Conservation (phyloP, 1,140 invertebrate species). For the Drosophila sechellia region DNA sequence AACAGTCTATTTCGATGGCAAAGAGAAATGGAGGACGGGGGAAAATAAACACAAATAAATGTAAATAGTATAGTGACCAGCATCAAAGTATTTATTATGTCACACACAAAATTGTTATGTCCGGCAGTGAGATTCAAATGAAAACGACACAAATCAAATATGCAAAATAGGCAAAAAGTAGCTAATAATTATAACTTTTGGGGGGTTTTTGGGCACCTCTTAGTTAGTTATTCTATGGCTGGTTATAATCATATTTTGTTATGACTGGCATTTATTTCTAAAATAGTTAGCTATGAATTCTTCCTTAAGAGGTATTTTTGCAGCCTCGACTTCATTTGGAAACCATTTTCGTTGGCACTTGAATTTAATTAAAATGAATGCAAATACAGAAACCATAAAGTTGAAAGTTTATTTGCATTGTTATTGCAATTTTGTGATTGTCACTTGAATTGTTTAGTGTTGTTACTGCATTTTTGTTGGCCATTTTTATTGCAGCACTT, state of each 20-base stretch:
- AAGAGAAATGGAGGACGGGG: conserved; percentile 16
- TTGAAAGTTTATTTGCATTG: conserved; percentile 56
- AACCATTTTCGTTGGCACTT: conserved; percentile 34
- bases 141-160: conserved; percentile 57
- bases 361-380: conserved; percentile 63
- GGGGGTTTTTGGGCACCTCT: conserved; percentile 18
- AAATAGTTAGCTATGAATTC: no score
- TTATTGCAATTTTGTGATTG: conserved; percentile 59
- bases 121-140: conserved; percentile 17
- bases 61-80: conserved; percentile 23
- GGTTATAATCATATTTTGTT: background rate
- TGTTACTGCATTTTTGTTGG: conserved; percentile 24
- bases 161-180: conserved; percentile 56
- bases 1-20: conserved; percentile 12
- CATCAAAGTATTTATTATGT: conserved; percentile 43
- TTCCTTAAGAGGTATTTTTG: background rate
- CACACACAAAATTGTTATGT: conserved; percentile 16
- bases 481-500: conserved; percentile 9
- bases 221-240: background rate
- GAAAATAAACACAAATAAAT: conserved; percentile 62
- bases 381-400: conserved; percentile 56
- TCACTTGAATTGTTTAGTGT: conserved; percentile 44
- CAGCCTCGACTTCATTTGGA: background rate
- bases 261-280: background rate
- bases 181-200: conserved; percentile 13